phyloP scores from a whole-genome alignment of 1,140 invertebrate genomes.

The Macrobrachium nipponense region DNA sequence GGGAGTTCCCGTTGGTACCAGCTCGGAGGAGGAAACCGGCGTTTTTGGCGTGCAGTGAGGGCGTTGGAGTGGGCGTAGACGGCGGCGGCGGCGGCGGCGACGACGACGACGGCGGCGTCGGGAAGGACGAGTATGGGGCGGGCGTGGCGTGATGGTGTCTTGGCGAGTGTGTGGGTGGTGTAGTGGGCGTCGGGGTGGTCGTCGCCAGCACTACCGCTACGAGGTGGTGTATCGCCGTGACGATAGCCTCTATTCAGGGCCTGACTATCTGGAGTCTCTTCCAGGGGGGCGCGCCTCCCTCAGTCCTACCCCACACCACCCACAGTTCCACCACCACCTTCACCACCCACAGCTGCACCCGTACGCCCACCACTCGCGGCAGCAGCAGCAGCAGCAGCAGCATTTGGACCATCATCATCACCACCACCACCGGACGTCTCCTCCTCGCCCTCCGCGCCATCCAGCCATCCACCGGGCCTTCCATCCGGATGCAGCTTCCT shows the following conservation, averaged over 20 bases:
- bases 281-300: constrained; percentile 56
- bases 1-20: not conserved
- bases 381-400: not conserved
- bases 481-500: not conserved
- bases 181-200: constrained; percentile 59
- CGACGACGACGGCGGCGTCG: constrained; percentile 37
- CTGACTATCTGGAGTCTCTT: constrained; percentile 62
- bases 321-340: constrained; percentile 18
- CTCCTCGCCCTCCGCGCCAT: constrained; percentile 36
- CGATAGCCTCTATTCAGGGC: constrained; percentile 63
- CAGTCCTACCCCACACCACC: constrained; percentile 30
- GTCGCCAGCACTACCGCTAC: constrained; percentile 65
- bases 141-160: constrained; percentile 63
- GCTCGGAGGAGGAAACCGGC: not conserved
- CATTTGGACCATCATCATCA: not conserved
- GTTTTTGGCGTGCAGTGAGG: not conserved
- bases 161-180: constrained; percentile 64
- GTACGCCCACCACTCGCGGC: constrained; percentile 32
- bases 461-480: not conserved
- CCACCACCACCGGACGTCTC: not conserved
- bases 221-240: constrained; percentile 66
- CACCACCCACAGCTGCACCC: constrained; percentile 24
- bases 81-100: constrained; percentile 23
- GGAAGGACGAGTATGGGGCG: constrained; percentile 57
- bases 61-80: not conserved